Evolutionary conservation across 2,113 vertebrate genomes (phyloP), one percentile per base, ranked within the genome.

Genomic region (Cygnus atratus): DNA sequence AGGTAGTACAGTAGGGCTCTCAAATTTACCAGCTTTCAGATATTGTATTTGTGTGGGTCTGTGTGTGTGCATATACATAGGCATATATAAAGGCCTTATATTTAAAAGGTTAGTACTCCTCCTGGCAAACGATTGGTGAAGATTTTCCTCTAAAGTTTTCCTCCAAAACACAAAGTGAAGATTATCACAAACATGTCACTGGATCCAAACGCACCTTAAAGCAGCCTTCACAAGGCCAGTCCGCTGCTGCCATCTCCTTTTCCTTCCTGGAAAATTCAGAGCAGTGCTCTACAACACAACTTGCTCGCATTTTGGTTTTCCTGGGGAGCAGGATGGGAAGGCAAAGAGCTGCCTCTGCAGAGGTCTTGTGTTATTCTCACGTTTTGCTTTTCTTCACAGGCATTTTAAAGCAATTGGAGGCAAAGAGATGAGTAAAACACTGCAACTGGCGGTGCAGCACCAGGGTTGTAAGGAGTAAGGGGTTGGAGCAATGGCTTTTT

Each of bases 61-160:
- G 0, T 59, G 0, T 59, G 0, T 44, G 9, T 24, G 4, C 13
- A 0, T 10, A 3, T 24, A 2, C 33, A 2, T 7, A 43, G 14
- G 6, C 15, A 13, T 16, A 8, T 5, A 18, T 17, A 48, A 26
- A 68, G 74, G 55, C 29, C 20, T 78, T 44, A 20, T 43, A 70
- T 84, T 62, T 50, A 58, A 78, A 83, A 62, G 44, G 50, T 73
- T 59, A 59, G 3, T 44, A 13, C 41, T 82, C 29, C 31, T 44
- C 74, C 68, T 83, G 88, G 88, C 86, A 92, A 72, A 44, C 9
- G 50, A 90, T 75, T 71, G 83, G 37, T 21, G 58, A 71, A 37
- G 16, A 46, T 43, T 41, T 50, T 50, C 79, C 29, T 61, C 86
- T 35, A 3, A 43, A 15, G 6, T 83, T 94, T 41, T 70, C 73